Evolutionary conservation across 2,888 invertebrate genomes (phyloP), one percentile per base, ranked within the genome.

Genomic region (Hirtodrosophila duncani): DNA sequence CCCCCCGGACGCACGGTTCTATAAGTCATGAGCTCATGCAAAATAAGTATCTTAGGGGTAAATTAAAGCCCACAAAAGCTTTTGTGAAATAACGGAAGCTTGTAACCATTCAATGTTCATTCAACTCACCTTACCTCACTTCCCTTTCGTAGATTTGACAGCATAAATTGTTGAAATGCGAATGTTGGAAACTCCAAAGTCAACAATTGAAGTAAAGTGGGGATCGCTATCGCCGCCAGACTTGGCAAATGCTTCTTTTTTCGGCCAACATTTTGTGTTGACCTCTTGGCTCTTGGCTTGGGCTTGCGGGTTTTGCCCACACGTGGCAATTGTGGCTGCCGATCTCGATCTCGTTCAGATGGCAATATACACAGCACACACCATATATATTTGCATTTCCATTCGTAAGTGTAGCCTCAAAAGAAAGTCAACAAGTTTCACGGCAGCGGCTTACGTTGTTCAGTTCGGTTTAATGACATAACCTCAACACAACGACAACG

Each of bases 361-460:
- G 48, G n/a, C n/a, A n/a, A 30, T 17, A 11, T 18, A 14, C 16
- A 16, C 16, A 16, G 13, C 8, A 16, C 14, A 9, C 38, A 27
- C n/a, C 36, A 30, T 42, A 34, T 33, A 30, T 42, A 69, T 70
- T 70, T 72, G 70, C 74, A 70, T 70, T 63, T 65, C 45, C 45
- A 55, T 55, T 55, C 52, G 45, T 23, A 14, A 29, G 36, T 39
- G 39, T 39, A 39, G 39, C 31, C 52, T 63, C 34, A 55, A 74
- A 72, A 74, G 72, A 74, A 74, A 74, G 72, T 75, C 72, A 74
- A 69, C 65, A 69, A 75, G 42, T n/a, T n/a, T n/a, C n/a, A 34
- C 43, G 24, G 23, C 11, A 10, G n/a, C 43, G 43, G 21, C 16
- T 37, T n/a, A n/a, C n/a, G n/a, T n/a, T n/a, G n/a, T n/a, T n/a